phyloP scores from a whole-genome alignment of 2,888 invertebrate species.

The Cerastoderma edule region DNA sequence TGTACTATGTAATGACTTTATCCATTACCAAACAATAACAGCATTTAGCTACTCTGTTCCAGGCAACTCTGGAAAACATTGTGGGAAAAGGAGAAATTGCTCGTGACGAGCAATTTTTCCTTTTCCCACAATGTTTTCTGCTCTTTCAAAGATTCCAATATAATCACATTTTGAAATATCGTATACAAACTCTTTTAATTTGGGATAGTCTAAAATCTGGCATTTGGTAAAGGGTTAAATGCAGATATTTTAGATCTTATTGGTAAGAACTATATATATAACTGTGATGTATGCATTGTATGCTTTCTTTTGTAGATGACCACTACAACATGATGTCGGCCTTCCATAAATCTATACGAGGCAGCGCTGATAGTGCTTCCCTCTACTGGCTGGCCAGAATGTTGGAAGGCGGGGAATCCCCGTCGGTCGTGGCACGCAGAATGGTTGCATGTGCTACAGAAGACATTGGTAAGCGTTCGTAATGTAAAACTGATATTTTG shows the following conservation, averaged over 20 bases:
- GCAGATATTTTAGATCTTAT: background rate
- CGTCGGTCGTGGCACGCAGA: slow-evolving; percentile 90
- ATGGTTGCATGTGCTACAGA: slow-evolving; percentile 91
- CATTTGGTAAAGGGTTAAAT: too few relatives aligned
- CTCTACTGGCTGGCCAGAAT: slow-evolving; percentile 93
- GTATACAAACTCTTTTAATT: too few relatives aligned
- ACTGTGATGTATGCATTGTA: background rate
- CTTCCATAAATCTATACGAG: slow-evolving; percentile 92
- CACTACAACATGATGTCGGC: slow-evolving; percentile 93
- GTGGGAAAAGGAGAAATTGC: too few relatives aligned
- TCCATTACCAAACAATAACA: too few relatives aligned
- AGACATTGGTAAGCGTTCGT: slow-evolving; percentile 88
- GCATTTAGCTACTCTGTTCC: too few relatives aligned
- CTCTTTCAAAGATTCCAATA: too few relatives aligned
- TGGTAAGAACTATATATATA: background rate
- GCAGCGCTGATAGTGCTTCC: slow-evolving; percentile 91
- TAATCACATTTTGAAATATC: too few relatives aligned
- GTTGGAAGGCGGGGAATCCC: slow-evolving; percentile 92
- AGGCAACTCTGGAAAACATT: too few relatives aligned
- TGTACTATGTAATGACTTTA: too few relatives aligned
- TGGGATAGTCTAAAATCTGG: too few relatives aligned
- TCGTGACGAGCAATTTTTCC: too few relatives aligned
- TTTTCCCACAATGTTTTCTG: too few relatives aligned
- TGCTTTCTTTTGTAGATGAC: slow-evolving; percentile 85
- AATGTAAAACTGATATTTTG: background rate